Evolutionary conservation across 2,797 vertebrate genomes (phyloP).

Genomic region (Cirrhinus molitorella): DNA sequence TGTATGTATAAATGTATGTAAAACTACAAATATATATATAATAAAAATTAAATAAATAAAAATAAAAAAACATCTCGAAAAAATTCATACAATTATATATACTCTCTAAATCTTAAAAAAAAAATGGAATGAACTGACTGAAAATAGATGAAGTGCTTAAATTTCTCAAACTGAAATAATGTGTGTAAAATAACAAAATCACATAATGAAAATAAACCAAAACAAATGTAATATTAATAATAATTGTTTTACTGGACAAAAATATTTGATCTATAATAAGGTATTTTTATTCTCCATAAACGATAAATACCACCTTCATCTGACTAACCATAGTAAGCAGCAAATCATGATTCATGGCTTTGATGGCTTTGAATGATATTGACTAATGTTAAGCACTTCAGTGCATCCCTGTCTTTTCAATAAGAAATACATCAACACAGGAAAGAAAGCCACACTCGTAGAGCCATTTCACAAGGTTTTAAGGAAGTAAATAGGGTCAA

Average conservation of each 20-base stretch:
- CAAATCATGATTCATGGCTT: background rate
- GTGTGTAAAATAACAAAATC: no score
- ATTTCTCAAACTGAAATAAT: no score
- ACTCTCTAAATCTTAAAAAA: no score
- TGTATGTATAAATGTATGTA: no score
- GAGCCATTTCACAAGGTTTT: background rate
- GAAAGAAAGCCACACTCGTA: background rate
- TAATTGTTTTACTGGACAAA: background rate
- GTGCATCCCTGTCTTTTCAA: background rate
- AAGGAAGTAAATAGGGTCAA: background rate
- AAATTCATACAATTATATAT: no score
- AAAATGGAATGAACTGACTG: no score
- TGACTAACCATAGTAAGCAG: background rate
- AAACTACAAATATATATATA: no score
- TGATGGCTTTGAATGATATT: background rate
- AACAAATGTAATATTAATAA: background rate
- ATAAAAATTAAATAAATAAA: no score
- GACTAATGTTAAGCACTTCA: background rate
- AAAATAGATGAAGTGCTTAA: no score
- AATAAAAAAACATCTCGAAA: no score
- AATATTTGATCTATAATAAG: background rate
- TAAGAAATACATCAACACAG: background rate
- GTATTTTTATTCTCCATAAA: background rate
- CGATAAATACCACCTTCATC: background rate
- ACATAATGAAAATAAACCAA: no score